Percentiles rank a stretch among this genome's conserved stretches.
phyloP scores from a whole-genome alignment of 2,888 invertebrate genomes.

The Lamproptera curius region DNA sequence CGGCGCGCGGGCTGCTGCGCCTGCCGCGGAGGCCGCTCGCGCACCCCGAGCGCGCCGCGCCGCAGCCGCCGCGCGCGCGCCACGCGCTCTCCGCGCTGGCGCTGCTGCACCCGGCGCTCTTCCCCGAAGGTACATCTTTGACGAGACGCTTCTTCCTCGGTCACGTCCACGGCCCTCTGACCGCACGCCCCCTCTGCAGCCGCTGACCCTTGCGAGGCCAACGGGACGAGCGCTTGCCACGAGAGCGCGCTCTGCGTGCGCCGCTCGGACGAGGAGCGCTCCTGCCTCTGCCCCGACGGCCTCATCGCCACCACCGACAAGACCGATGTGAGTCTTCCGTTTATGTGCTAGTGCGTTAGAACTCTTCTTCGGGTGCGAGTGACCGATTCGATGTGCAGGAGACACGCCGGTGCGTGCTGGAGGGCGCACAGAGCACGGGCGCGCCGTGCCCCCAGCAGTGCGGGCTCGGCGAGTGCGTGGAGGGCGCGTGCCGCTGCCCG shows the following conservation, averaged over 20 bases:
- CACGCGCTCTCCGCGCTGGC: constrained; percentile 33
- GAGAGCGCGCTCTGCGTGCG: constrained; percentile 80
- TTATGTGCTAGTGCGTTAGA: too few relatives aligned
- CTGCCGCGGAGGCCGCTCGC: constrained; percentile 37
- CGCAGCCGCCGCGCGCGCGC: constrained; percentile 34
- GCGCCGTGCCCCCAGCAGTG: constrained; percentile 59
- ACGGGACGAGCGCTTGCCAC: constrained; percentile 64
- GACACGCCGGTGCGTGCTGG: constrained; percentile 38
- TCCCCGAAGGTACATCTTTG: constrained; percentile 24
- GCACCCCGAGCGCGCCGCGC: constrained; percentile 22
- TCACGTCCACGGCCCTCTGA: too few relatives aligned
- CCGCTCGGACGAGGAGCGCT: constrained; percentile 52
- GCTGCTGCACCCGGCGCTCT: constrained; percentile 40
- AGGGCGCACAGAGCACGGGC: constrained; percentile 23
- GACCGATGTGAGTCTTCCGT: constrained; percentile 32
- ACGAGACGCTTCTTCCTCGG: too few relatives aligned
- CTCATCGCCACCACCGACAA: constrained; percentile 42
- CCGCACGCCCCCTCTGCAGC: too few relatives aligned
- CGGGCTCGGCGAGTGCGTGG: constrained; percentile 62
- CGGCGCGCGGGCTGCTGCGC: constrained; percentile 47
- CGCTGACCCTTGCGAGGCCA: constrained; percentile 78
- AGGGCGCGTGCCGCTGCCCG: constrained; percentile 79
- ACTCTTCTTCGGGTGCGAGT: too few relatives aligned
- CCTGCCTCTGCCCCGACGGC: constrained; percentile 79
- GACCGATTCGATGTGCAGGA: constrained; percentile 28